Conservation (phyloP, 2,797 vertebrate genomes). For the Merluccius polli region DNA sequence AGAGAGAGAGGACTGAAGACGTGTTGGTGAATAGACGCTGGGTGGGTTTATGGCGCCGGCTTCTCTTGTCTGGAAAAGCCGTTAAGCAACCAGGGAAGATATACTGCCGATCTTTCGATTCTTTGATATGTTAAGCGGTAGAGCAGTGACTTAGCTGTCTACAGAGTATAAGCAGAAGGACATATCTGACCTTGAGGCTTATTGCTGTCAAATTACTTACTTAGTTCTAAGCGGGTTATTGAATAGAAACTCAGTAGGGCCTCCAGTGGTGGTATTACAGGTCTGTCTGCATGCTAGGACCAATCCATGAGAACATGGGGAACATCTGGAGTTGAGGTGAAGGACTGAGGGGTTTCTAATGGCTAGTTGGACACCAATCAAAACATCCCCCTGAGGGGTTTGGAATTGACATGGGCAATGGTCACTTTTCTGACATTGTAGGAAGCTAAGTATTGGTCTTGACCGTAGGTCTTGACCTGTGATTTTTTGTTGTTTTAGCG, state of each 20-base stretch:
- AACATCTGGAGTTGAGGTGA: constrained; percentile 53
- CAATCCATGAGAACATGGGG: constrained; percentile 51
- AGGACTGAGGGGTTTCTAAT: constrained; percentile 28
- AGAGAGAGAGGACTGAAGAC: constrained; percentile 29
- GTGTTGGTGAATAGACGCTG: constrained; percentile 41
- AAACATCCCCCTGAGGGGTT: constrained; percentile 46
- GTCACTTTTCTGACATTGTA: constrained; percentile 32
- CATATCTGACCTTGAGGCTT: background rate
- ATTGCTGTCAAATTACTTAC: background rate
- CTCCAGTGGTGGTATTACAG: background rate
- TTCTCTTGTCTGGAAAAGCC: constrained; percentile 47
- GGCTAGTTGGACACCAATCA: constrained; percentile 38
- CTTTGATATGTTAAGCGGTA: constrained; percentile 15
- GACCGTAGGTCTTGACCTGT: constrained; percentile 13
- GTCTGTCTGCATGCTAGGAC: background rate
- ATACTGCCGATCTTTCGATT: constrained; percentile 16
- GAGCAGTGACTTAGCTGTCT: background rate
- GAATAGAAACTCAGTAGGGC: background rate
- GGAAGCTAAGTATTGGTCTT: constrained; percentile 20
- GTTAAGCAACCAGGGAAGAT: constrained; percentile 31
- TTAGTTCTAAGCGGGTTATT: background rate
- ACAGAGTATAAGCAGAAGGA: background rate
- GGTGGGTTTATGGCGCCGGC: constrained; percentile 51
- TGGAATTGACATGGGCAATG: constrained; percentile 30
- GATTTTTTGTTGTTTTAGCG: constrained; percentile 7